Evolutionary conservation across 2,888 invertebrate genomes (phyloP).

Genomic region (Serrognathus titanus): DNA sequence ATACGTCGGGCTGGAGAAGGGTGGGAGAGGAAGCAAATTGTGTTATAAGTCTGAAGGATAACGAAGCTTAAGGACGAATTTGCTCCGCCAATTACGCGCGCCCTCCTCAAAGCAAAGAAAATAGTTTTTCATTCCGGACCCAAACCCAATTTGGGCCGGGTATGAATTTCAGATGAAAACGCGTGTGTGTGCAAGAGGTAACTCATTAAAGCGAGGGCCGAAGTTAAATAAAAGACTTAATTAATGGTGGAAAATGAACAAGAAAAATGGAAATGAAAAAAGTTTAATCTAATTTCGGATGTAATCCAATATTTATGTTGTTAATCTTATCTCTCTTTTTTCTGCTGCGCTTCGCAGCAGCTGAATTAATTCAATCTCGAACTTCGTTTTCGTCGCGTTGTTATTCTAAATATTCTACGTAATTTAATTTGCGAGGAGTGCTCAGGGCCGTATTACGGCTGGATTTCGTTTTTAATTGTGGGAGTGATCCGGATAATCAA

Average conservation of each 20-base stretch:
- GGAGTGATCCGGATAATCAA: too few relatives aligned
- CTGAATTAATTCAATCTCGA: neutral
- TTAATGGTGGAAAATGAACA: conserved; percentile 14
- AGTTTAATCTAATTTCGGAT: conserved; percentile 15
- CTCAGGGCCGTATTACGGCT: neutral
- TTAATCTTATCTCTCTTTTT: conserved; percentile 12
- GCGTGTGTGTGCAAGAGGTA: neutral
- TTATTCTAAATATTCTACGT: neutral
- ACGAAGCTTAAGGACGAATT: too few relatives aligned
- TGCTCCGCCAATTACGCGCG: too few relatives aligned
- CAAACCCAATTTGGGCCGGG: too few relatives aligned
- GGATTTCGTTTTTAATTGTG: neutral
- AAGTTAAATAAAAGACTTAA: conserved; percentile 18
- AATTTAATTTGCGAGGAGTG: neutral
- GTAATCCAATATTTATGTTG: conserved; percentile 14
- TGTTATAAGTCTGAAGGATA: too few relatives aligned
- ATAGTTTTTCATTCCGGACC: neutral
- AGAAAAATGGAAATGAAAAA: conserved; percentile 18
- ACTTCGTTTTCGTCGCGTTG: conserved; percentile 1
- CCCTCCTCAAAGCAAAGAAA: neutral
- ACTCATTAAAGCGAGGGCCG: conserved; percentile 1
- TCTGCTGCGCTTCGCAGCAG: neutral
- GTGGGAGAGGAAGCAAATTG: too few relatives aligned
- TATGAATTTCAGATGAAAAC: neutral
- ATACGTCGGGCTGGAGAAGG: too few relatives aligned